Conservation (phyloP, 1,140 invertebrate genomes). For the Calosoma granatense region DNA sequence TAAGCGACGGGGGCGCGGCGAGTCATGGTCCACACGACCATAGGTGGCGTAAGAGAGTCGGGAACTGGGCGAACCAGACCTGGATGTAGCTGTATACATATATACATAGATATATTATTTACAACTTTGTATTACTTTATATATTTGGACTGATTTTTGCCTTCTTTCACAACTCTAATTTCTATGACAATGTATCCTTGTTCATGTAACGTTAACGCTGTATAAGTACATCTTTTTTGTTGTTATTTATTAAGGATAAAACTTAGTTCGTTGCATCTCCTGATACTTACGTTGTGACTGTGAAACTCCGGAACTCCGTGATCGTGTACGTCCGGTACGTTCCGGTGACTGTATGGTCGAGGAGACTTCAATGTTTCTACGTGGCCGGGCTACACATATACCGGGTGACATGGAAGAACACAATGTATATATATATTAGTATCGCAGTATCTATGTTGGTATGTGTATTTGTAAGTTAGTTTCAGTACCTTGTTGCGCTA, state of each 20-base stretch:
- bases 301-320: constrained; percentile 58
- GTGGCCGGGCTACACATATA: constrained; percentile 44
- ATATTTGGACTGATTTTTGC: too few relatives aligned
- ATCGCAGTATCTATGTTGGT: background rate
- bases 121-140: too few relatives aligned
- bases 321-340: constrained; percentile 50
- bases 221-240: constrained; percentile 13
- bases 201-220: too few relatives aligned
- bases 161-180: too few relatives aligned
- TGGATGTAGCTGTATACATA: constrained; percentile 58
- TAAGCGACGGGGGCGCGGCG: constrained; percentile 27
- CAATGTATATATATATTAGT: background rate
- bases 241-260: constrained; percentile 12
- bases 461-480: too few relatives aligned
- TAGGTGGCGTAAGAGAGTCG: constrained; percentile 60
- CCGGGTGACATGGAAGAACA: constrained; percentile 6
- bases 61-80: constrained; percentile 70
- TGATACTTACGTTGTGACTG: constrained; percentile 80
- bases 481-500: constrained; percentile 42
- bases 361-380: constrained; percentile 40
- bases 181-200: too few relatives aligned
- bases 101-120: too few relatives aligned
- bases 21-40: constrained; percentile 34
- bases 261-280: too few relatives aligned
- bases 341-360: constrained; percentile 47